Base-by-base conservation (phyloP, 2,888 invertebrate genomes). In the Drosophila meridionalis region DNA sequence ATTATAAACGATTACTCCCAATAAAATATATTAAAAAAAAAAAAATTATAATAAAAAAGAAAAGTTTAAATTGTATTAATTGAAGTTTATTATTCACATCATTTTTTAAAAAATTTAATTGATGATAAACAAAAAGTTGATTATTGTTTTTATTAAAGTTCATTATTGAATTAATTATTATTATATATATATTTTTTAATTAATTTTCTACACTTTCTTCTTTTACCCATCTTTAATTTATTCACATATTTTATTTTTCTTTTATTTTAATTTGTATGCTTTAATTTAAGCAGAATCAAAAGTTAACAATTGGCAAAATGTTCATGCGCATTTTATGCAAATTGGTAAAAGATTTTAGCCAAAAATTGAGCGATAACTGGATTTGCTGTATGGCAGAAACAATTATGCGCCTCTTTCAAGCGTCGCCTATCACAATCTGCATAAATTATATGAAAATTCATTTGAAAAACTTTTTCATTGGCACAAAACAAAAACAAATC, bases 381-480 rank as follows among this genome's bases (percentile, higher is more conserved):
- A 68, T 62, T 45, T 45, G 43, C 12, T 43, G 26, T 11, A 43
- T 11, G 38, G 36, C 42, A 40, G 56, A 53, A 64, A 48, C 57
- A 78, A 67, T 73, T 64, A 61, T 48, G 38, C 14, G 47, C n/a
- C 53, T 55, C 26, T 67, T 68, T 57, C 48, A 75, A 50, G 60
- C 36, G 26, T 65, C 14, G 58, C 61, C 68, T 62, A 58, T 68
- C 26, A 28, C 56, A 65, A 70, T 71, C 78, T 63, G 67, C 73
- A 79, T 69, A 76, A 71, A 71, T 65, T 72, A 69, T 50, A 64
- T 45, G 50, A 12, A 72, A 73, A 73, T 61, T 63, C 30, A 59
- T 74, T 66, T 80, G 65, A 12, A 42, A 77, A 69, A 50, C 43
- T 75, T 68, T 62, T 20, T 12, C 11, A 38, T 26, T 14, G n/a